Base-by-base conservation (phyloP, 2,888 invertebrate species). In the Linnaemya vulpina region DNA sequence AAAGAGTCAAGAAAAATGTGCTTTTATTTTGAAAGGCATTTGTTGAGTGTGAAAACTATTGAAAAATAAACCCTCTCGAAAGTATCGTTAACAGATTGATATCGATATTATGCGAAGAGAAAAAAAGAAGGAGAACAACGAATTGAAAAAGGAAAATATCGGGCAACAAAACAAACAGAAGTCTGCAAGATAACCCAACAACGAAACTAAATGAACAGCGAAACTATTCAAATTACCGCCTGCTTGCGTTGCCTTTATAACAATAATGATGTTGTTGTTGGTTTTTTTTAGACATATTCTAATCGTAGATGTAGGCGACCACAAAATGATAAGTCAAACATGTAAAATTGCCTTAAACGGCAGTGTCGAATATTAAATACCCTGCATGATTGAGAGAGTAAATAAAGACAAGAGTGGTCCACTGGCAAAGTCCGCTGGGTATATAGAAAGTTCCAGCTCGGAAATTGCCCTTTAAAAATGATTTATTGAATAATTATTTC, bases 71-170 rank as follows among this genome's bases (percentile, higher is more conserved):
- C 68, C 78, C 60, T 81, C 80, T 87, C 87, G 84, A 87, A 89
- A 88, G 87, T 87, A 88, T 88, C 89, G 90, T 90, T 90, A 90
- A 90, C 89, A 90, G 90, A 90, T 90, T 89, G 89, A 90, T 90
- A 88, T 89, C 88, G 74, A 70, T 74, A 87, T 86, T 84, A 88
- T 86, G 86, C 86, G 85, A 25, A 38, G 60, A 40, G 11, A 63
- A 63, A 53, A 17, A 20, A 35, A 40, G 9, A 1, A 43, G n/a
- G n/a, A n/a, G n/a, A n/a, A n/a, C n/a, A 43, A 70, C 1, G 15
- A 76, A 67, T 25, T 51, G 53, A 51, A 55, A 62, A 17, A 40
- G 30, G 17, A 79, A 63, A 75, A 73, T 58, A 62, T 38, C 49
- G 20, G 83, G 38, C 79, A 77, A 13, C 51, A 22, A 15, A 35